Evolutionary conservation across 1,140 invertebrate species (phyloP), one percentile per base, ranked within the genome.

Genomic region (Metaphire vulgaris): DNA sequence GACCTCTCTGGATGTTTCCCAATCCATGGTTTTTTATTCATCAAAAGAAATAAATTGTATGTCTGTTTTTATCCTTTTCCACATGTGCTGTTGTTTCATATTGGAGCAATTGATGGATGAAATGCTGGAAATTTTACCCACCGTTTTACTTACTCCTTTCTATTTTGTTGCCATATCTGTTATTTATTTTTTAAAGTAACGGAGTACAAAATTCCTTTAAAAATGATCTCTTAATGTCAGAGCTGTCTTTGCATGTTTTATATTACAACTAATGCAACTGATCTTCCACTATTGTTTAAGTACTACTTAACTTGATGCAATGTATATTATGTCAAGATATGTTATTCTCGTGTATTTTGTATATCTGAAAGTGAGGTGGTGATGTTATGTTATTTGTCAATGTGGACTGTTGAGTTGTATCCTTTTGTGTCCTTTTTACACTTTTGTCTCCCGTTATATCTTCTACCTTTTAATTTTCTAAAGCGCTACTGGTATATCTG

Each of bases 1-100:
- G 41, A 56, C 41, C 41, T 56, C 6, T 56, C 41, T 56, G 6
- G 41, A 56, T 56, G 41, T 56, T 21, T 12, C 41, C 41, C 41
- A 21, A 56, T 56, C 41, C 41, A 21, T 56, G 41, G 41, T 56
- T 56, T 56, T 56, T 56, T 56, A 56, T 21, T 56, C 6, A 21
- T 56, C 41, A 56, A 56, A 56, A 56, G 41, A 56, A 56, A 56
- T 56, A 56, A 56, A 56, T 56, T 56, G 6, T 56, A 21, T 56
- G 41, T 56, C 41, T 56, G 41, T 56, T 56, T 56, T 56, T 56
- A 56, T 56, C 41, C 41, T 56, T 56, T 56, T 56, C 41, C 41
- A 56, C 41, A 56, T 56, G 41, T 56, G 41, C 41, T 21, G 41
- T 56, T 56, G 41, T 56, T 56, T 56, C 41, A 56, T 56, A 56